Evolutionary conservation across 2,888 invertebrate genomes (phyloP), one percentile per base, ranked within the genome.

Genomic region (Nomada lathburiana): DNA sequence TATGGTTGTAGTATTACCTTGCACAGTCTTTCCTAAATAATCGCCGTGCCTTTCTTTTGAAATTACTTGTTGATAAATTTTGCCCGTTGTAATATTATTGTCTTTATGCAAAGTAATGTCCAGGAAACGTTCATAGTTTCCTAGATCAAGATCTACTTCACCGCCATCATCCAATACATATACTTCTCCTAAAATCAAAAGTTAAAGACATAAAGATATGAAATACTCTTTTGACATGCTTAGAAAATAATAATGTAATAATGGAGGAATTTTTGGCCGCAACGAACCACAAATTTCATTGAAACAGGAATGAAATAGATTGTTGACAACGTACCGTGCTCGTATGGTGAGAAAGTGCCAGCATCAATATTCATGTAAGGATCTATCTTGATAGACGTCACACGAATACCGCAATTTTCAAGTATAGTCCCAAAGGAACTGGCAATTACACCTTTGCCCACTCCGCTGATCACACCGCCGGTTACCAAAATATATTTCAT

Each of bases 311-410:
- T n/a, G 16, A 36, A 57, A 55, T 47, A 23, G 18, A 20, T 18
- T 65, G 53, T 60, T 60, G 47, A 50, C n/a, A 23, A 92, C 95
- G 95, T 95, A 98, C 99, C 99, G 94, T 99, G 99, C 93, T 99
- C 99, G 92, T 98, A 99, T 0, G 99, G 99, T 13, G 99, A 99
- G 95, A 99, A 99, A 36, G 99, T 99, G 80, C 99, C 99, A 85
- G 99, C 99, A 94, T 99, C 99, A 83, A 99, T 98, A 94, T 99
- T 99, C 87, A 99, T 98, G 93, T 99, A 99, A 0, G 99, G 99
- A 94, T 99, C 99, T 93, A 99, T 99, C 96, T 99, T 99, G 92
- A 99, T 99, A 62, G 99, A 98, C 75, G 99, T 99, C 73, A 99
- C 99, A 94, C 97, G 96, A 86, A 99, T 97, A 47, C 98, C 98